Base-by-base conservation (phyloP, 2,797 vertebrate species). In the Meda fulgida region DNA sequence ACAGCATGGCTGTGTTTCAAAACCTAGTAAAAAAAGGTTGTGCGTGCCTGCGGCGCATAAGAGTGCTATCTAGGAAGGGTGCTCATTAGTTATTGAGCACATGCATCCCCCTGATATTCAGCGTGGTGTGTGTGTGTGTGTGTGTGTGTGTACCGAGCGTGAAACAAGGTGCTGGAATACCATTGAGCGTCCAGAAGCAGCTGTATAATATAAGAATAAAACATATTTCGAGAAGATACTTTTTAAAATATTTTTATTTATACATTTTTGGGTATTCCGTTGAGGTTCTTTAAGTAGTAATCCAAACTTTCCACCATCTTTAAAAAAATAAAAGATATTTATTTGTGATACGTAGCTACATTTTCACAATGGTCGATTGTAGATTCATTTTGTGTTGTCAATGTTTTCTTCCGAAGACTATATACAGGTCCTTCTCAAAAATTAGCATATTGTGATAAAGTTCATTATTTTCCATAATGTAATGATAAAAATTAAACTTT, bases 151-250 rank as follows among this genome's bases (percentile, higher is more conserved):
- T 67, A 82, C 89, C 29, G 87, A 88, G 88, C 48, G 88, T 86
- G 89, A 90, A 89, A 87, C 81, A 78, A 89, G 85, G 82, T 70
- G 89, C 84, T 70, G 81, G 76, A 53, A 86, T 58, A 85, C 81
- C 87, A 88, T 89, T 86, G 83, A 60, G 26, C 86, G 89, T 87
- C 88, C 76, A 58, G 36, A 85, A n/a, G 48, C 88, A 91, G 91
- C n/a, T n/a, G n/a, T n/a, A n/a, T n/a, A n/a, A n/a, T 16, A 5
- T 3, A 58, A 21, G 6, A 53, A 23, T 11, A 11, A 46, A 46
- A 46, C 1, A n/a, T 40, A 40, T 60, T 38, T 40, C 1, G 34
- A 26, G 23, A 43, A 55, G 48, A 3, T 9, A 21, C 53, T n/a
- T 53, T 51, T 53, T 3, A 6, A 75, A 53, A 75, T 23, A 0